Conservation (phyloP, 1,140 invertebrate genomes). For the Zeugodacus cucurbitae region DNA sequence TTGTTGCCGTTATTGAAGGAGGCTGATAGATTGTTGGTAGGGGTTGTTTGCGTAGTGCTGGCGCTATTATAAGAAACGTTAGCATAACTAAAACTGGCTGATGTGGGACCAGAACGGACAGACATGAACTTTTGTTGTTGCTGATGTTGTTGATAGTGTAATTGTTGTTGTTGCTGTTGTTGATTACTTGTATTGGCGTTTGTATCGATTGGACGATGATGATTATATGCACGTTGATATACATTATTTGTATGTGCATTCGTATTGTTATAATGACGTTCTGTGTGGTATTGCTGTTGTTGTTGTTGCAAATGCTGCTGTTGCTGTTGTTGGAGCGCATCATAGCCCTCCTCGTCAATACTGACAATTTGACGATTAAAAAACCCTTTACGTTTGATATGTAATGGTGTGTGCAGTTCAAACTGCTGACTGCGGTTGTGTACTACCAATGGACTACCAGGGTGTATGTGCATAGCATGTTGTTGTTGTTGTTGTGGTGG, state of each 20-base stretch:
- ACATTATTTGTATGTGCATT: background rate
- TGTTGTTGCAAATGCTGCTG: background rate
- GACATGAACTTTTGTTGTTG: background rate
- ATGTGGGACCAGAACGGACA: background rate
- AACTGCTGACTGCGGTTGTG: background rate
- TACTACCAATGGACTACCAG: background rate
- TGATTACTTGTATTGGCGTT: slow-evolving; percentile 12
- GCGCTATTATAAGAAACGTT: background rate
- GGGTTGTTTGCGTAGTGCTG: background rate
- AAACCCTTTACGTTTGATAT: slow-evolving; percentile 47
- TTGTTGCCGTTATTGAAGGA: background rate
- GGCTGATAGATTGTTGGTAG: background rate
- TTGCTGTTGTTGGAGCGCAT: background rate
- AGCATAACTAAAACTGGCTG: background rate
- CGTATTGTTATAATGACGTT: background rate
- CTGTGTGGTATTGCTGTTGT: background rate
- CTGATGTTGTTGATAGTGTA: background rate
- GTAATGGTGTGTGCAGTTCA: slow-evolving; percentile 41
- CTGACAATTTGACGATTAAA: slow-evolving; percentile 52
- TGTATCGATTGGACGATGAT: background rate
- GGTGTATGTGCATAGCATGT: background rate
- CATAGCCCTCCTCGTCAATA: slow-evolving; percentile 45
- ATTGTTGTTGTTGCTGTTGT: background rate
- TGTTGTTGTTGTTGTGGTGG: slow-evolving; percentile 20
- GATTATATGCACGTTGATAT: background rate